Percentiles rank a stretch among this genome's conserved stretches.
Conservation (phyloP, 2,113 vertebrate species). For the Pungitius pungitius region DNA sequence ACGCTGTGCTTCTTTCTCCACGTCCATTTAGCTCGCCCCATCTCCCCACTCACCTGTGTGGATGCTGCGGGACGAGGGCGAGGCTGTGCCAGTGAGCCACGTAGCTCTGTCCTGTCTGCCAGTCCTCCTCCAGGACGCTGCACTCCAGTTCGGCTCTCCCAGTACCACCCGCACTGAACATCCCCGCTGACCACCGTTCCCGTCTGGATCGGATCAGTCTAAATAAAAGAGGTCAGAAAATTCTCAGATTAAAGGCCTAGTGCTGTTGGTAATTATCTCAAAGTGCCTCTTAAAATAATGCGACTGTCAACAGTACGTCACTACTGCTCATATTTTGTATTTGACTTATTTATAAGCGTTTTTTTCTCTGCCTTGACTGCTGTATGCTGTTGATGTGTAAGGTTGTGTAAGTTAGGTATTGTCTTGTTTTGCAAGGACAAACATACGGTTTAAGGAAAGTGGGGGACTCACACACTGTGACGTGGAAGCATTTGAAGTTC, state of each 20-base stretch:
- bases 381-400: too few relatives aligned
- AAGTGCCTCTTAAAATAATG: background rate
- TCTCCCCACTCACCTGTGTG: background rate
- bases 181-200: background rate
- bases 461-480: background rate
- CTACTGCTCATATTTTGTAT: background rate
- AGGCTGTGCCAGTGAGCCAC: constrained; percentile 47
- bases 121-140: constrained; percentile 55
- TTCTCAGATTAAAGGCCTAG: background rate
- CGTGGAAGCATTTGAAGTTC: background rate
- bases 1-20: background rate
- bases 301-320: background rate
- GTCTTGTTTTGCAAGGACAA: too few relatives aligned
- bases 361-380: too few relatives aligned
- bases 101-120: constrained; percentile 47
- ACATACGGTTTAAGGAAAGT: too few relatives aligned
- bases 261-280: background rate
- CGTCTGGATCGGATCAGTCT: background rate
- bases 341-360: too few relatives aligned
- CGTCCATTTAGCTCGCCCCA: background rate
- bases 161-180: constrained; percentile 8
- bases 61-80: background rate
- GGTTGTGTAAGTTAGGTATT: too few relatives aligned
- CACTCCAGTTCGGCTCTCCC: constrained; percentile 28
- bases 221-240: background rate